Base-by-base conservation (phyloP, 64 coral and sea anemone species). In the Porites lutea region DNA sequence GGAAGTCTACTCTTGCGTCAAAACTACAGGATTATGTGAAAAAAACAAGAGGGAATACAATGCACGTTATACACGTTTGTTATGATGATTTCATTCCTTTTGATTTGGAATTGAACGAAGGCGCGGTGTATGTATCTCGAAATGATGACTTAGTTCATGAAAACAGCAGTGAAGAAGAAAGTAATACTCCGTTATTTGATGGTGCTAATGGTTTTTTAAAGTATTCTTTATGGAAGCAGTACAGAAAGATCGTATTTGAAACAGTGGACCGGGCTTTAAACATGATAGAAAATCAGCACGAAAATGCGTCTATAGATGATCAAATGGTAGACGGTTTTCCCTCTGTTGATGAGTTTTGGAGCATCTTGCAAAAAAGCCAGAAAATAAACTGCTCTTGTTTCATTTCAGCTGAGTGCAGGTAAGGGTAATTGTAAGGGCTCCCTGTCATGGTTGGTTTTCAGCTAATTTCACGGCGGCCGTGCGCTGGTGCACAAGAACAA, bases 81-180 rank as follows among this genome's bases (percentile, higher is more conserved):
- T 96, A 93, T 65, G 95, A 96, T 86, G 91, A 96, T 89, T 92
- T 96, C 10, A 96, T 96, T 90, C 90, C 95, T 21, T 74, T 71
- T 43, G 88, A 93, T 85, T 83, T 96, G 74, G 78, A 92, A 57
- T 52, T 93, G 16, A 77, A 85, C 71, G 71, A 82, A 22, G 13
- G 13, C 14, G 21, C 50, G 59, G 61, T 37, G 27, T 37, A 19
- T 47, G 13, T 45, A 54, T 11, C 46, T 6, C 65, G 63, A 37
- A 18, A 52, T 66, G n/a, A 43, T 27, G 37, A 77, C 3, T 16
- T 18, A 20, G 45, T 43, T 12, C 44, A 62, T 44, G 58, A 47
- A 45, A 59, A 82, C 14, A 65, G 19, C 45, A 48, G 73, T 12
- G 63, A 68, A 60, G 55, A 37, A 60, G 61, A 80, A 60, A 20